These are phyloP conservation scores for Rambutsinella grinnellia DNA, from an alignment of 2,888 invertebrate genomes.

Conservation along the genomic window DNA sequence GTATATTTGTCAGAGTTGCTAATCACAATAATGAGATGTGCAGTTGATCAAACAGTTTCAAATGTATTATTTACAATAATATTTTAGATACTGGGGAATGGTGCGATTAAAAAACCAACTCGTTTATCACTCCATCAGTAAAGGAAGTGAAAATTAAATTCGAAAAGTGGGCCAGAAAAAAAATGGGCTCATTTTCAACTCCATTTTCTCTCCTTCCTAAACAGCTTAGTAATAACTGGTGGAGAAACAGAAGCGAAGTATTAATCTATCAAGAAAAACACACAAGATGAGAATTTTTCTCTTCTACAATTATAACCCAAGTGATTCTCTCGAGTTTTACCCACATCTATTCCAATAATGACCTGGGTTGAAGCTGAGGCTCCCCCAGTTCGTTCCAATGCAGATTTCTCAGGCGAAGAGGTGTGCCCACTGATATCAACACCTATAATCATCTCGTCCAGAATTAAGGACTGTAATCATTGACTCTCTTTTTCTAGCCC, in stretches of 20 bases:
- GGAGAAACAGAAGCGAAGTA: slow-evolving; percentile 21
- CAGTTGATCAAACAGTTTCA: neutral
- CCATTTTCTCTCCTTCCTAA: neutral
- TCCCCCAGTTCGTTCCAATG: slow-evolving; percentile 47
- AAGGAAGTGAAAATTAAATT: neutral
- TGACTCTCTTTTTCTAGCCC: slow-evolving; percentile 58
- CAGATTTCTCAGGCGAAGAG: slow-evolving; percentile 58
- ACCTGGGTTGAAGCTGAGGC: slow-evolving; percentile 21
- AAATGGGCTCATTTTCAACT: neutral
- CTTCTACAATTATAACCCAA: no score
- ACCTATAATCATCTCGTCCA: slow-evolving; percentile 67
- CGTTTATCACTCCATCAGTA: neutral
- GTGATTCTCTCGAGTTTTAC: no score
- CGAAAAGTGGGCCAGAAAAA: neutral
- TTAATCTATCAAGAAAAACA: slow-evolving; percentile 53
- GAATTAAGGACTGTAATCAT: slow-evolving; percentile 67
- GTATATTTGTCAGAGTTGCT: neutral
- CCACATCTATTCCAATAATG: no score
- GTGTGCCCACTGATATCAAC: slow-evolving; percentile 66
- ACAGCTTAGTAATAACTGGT: slow-evolving; percentile 30
- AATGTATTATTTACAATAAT: neutral
- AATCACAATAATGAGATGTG: neutral
- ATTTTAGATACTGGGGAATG: no score
- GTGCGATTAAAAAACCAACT: neutral
- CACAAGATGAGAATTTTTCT: no score